These are phyloP conservation scores for Cricetomys ansorgei DNA, from an alignment of 2,113 vertebrate genomes.

Conservation along the genomic window DNA sequence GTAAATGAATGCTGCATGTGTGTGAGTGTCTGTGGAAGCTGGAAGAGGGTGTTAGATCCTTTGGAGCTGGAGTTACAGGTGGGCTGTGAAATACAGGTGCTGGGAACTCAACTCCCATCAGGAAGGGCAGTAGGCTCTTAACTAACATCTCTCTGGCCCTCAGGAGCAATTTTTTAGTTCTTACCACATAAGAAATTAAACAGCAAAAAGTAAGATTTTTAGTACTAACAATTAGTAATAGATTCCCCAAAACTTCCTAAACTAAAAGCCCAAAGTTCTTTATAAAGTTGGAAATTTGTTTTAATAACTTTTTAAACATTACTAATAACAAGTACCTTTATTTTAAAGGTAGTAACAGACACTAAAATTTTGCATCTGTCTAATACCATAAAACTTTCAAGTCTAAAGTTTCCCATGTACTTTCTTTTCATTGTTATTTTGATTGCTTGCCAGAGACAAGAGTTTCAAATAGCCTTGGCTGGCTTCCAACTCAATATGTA, in stretches of 20 bases:
- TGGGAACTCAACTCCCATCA: too few species aligned
- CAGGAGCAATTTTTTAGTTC: not conserved
- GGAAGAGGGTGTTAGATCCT: not conserved
- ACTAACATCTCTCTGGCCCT: not conserved
- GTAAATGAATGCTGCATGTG: not conserved
- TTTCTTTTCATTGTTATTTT: not conserved
- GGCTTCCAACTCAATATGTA: not conserved
- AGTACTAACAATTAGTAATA: not conserved
- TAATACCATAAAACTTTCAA: constrained; percentile 50
- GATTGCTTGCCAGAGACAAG: not conserved
- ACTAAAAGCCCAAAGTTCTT: constrained; percentile 19
- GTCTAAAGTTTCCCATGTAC: constrained; percentile 38
- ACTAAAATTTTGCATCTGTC: constrained; percentile 56
- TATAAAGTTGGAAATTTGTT: constrained; percentile 37
- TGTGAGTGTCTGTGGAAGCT: not conserved
- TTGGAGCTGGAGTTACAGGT: not conserved
- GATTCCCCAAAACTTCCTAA: not conserved
- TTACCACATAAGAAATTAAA: constrained; percentile 33
- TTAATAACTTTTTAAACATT: constrained; percentile 29
- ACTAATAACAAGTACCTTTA: not conserved
- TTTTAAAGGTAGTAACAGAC: not conserved
- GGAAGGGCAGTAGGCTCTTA: not conserved
- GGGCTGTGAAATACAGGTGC: not conserved
- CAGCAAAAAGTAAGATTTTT: not conserved
- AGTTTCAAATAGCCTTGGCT: not conserved